Evolutionary conservation across 2,797 vertebrate genomes (phyloP), one percentile per base, ranked within the genome.

Genomic region (Spinibarbus caldwelli): DNA sequence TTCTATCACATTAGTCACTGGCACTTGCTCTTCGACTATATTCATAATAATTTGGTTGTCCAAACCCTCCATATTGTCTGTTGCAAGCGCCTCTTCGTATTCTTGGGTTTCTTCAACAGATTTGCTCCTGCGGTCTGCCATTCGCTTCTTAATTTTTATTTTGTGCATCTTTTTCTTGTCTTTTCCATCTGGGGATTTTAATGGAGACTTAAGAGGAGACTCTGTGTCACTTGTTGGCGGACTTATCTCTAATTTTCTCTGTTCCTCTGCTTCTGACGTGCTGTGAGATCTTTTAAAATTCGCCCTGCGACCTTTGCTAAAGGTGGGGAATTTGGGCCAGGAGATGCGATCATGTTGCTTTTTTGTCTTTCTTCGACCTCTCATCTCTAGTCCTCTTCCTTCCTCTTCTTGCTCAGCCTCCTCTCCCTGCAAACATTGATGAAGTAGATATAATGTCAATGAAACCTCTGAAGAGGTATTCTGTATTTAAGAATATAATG

Each of bases 251-350:
- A 94, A 92, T 45, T 92, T 89, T 34, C 92, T 94, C 82, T 95
- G 94, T 80, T 98, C 97, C 4, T 96, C 95, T 19, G 98, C 97
- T 91, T 99, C 98, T 1, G 98, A 98, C n/a, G 97, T 97, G 89
- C 98, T 99, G 77, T 95, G 97, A 87, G 98, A 99, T 86, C 98
- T 96, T 81, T 94, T 95, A 64, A 97, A 98, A 8, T 93, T 94
- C 0, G 95, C 59, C 83, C 94, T 96, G 21, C 90, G 93, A 83
- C 95, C 96, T 90, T 92, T 96, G 88, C 93, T 96, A 17, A 98
- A 94, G 15, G 96, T 93, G 6, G 97, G 96, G 89, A 99, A 98
- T 91, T 98, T 99, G 17, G 98, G 98, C 97, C 98, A 99, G 2
- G 98, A 99, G 59, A 98, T 95, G 77, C 97, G 95, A 43, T 96